Evolutionary conservation across 2,113 vertebrate species (phyloP).

Genomic region (Notechis scutatus): DNA sequence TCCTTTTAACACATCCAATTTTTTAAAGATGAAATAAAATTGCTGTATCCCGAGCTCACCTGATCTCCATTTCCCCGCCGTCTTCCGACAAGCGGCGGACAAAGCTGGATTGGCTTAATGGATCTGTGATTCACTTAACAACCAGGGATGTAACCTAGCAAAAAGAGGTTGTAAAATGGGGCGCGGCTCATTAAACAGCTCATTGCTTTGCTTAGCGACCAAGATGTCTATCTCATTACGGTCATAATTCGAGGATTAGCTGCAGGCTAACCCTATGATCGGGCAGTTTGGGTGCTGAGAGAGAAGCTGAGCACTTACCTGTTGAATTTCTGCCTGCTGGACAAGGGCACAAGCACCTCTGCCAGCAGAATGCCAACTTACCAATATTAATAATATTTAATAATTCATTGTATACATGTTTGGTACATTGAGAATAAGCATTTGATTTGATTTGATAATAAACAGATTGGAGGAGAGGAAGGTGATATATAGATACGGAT

Average conservation of each 20-base stretch:
- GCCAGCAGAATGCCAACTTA: not conserved
- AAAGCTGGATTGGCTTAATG: too few species aligned
- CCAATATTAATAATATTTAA: not conserved
- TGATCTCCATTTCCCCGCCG: too few species aligned
- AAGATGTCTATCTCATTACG: not conserved
- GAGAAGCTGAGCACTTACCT: not conserved
- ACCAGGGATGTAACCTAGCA: not conserved
- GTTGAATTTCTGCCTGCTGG: not conserved
- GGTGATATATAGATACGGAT: too few species aligned
- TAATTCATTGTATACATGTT: too few species aligned
- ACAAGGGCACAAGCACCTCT: not conserved
- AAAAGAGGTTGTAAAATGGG: not conserved
- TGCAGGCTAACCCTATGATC: not conserved
- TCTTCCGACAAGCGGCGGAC: too few species aligned
- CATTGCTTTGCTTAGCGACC: not conserved
- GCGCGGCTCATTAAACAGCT: not conserved
- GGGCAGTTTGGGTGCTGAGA: not conserved
- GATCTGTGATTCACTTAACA: not conserved
- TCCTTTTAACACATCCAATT: not conserved
- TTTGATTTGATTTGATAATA: too few species aligned
- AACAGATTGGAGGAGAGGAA: not conserved
- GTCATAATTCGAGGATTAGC: too few species aligned
- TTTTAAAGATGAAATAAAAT: too few species aligned
- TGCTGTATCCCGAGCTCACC: too few species aligned
- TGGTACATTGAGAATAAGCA: too few species aligned